Evolutionary conservation across 1,140 invertebrate species (phyloP), one percentile per base, ranked within the genome.

Genomic region (Danaus plexippus): DNA sequence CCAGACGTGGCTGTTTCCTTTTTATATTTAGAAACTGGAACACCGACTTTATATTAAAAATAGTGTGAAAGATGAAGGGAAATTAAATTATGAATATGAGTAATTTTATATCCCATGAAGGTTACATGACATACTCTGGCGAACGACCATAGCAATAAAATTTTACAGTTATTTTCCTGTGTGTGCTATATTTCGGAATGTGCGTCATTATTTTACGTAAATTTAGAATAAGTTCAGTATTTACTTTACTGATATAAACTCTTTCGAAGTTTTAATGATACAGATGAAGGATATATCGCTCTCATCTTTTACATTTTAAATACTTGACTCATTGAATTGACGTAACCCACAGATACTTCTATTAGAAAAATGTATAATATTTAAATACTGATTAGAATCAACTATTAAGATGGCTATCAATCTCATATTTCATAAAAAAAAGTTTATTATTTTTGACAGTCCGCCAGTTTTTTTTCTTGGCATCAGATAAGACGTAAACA

Each of bases 201-300:
- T 76, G 73, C 75, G 77, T 80, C 77, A 80, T 64, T 57, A 66
- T 69, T 72, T 69, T 64, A 72, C 63, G 72, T 74, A 72, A 73
- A 73, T 67, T 74, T 64, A 68, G 67, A 64, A 69, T 57, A 60
- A 59, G 67, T 65, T 71, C 56, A 67, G 66, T 65, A 48, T 64
- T 63, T 62, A 67, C 52, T 51, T 61, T 53, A 64, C 73, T 42
- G 61, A 77, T 73, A 77, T 77, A 79, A 73, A 77, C 69, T 66
- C 58, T 63, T 77, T 66, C 57, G 56, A 62, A 61, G 63, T 75
- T 78, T 73, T 77, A 71, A 72, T 71, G 67, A 66, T 60, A 53
- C 50, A 61, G 59, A 52, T 67, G 71, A 77, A 60, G 69, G 69
- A 74, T 67, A 73, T 66, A 75, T 61, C 15, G 56, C 44, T 55